Evolutionary conservation across 1,140 invertebrate genomes (phyloP), one percentile per base, ranked within the genome.

Genomic region (Phymorhynchus buccinoides): DNA sequence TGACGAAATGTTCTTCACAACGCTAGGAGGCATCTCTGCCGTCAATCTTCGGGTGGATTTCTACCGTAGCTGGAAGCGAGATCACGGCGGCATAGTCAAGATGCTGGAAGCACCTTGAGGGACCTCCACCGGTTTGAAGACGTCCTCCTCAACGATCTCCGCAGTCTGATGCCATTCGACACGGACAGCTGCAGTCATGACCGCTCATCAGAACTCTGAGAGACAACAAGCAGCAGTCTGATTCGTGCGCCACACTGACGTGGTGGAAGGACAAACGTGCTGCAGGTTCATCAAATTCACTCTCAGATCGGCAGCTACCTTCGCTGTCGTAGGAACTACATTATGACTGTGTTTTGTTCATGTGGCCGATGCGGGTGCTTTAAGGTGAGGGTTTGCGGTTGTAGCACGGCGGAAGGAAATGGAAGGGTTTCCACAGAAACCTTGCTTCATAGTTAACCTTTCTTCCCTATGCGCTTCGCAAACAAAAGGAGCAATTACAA

Each of bases 1-100:
- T 37, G 14, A 39, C 73, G 73, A n/a, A 78, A 39, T 78, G 37
- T 42, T 39, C 32, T 83, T 71, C 81, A 62, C 71, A 18, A 71
- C 9, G 32, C 16, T 12, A 37, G 73, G n/a, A 1, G 62, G 39
- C 2, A 71, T 66, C 22, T 83, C 81, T 42, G 81, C 62, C 9
- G n/a, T 42, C 39, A 83, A 30, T n/a, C 81, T 71, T 3, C 32
- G 12, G 1, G 22, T n/a, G 4, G 81, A 66, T 1, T 71, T 44
- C 14, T 22, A 3, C 37, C 81, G 66, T 7, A 83, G 37, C 12
- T 27, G 56, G n/a, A 66, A 14, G 32, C 7, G 12, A 83, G 39
- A 1, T n/a, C 7, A 66, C 48, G 0, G 41, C 14, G 7, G 56
- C 48, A 39, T 18, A n/a, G 37, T 32, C 48, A n/a, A 3, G 56